Conservation (phyloP, 2,113 vertebrate species). For the Formicarius rufipectus region DNA sequence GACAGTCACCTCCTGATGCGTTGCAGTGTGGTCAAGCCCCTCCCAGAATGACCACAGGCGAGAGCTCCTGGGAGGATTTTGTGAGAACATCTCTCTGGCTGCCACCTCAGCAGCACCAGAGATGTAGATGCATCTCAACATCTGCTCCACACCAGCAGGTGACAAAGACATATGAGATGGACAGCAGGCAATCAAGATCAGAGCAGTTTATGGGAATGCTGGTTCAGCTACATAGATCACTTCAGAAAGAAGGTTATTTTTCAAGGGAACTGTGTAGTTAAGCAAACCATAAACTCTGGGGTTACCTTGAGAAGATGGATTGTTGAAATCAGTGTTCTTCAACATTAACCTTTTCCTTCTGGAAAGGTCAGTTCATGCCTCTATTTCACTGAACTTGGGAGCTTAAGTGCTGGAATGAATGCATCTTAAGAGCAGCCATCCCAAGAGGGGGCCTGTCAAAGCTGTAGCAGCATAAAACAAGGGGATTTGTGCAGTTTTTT, state of each 20-base stretch:
- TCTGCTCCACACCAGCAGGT: neutral
- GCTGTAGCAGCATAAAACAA: neutral
- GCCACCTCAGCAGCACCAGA: neutral
- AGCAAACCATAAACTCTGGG: slow-evolving; percentile 20
- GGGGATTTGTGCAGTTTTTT: neutral
- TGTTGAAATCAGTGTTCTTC: slow-evolving; percentile 4
- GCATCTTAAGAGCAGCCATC: neutral
- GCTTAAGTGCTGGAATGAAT: slow-evolving; percentile 31
- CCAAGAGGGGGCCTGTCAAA: slow-evolving; percentile 6
- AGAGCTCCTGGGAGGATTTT: neutral
- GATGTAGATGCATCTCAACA: neutral
- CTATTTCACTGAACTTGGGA: neutral
- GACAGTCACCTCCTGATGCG: neutral
- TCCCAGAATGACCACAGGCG: neutral
- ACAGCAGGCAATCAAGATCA: neutral
- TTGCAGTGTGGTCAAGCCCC: neutral
- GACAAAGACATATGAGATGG: neutral
- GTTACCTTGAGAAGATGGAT: neutral
- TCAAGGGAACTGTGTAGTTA: neutral
- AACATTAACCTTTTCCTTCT: slow-evolving; percentile 19
- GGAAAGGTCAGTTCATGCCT: slow-evolving; percentile 17
- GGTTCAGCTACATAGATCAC: neutral
- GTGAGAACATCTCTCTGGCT: neutral
- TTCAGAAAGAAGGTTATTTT: slow-evolving; percentile 7
- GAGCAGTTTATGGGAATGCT: neutral